phyloP scores from a whole-genome alignment of 53 echinoderm and acorn worm species.

The Arbacia lixula region DNA sequence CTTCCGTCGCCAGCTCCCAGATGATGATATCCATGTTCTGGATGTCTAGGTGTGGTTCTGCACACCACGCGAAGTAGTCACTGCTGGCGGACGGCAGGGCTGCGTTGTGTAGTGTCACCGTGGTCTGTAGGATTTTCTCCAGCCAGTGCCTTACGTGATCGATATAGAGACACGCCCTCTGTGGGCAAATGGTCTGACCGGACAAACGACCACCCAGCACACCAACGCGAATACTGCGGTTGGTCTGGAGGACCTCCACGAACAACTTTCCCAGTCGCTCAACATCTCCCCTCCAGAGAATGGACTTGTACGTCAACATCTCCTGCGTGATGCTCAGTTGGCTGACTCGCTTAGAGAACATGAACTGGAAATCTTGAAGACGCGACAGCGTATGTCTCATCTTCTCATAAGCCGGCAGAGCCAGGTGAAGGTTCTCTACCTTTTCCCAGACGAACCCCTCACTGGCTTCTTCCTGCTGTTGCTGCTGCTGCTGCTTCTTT shows the following conservation, averaged over 20 bases:
- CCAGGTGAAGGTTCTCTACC: constrained; percentile 69
- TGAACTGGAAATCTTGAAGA: constrained; percentile 68
- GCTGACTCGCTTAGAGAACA: constrained; percentile 45
- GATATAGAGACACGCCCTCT: constrained; percentile 62
- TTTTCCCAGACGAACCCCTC: constrained; percentile 69
- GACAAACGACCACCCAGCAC: constrained; percentile 69
- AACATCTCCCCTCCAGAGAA: constrained; percentile 65
- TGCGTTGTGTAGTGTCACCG: constrained; percentile 75
- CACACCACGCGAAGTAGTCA: constrained; percentile 81
- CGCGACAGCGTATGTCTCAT: constrained; percentile 68
- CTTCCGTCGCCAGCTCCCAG: constrained; percentile 76
- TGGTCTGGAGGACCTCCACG: constrained; percentile 75
- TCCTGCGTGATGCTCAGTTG: constrained; percentile 61
- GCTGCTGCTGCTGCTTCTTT: neutral
- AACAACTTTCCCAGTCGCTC: constrained; percentile 51
- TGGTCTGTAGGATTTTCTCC: constrained; percentile 56
- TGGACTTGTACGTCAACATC: constrained; percentile 77
- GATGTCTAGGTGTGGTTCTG: constrained; percentile 73
- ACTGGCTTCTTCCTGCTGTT: neutral
- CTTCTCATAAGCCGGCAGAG: constrained; percentile 76
- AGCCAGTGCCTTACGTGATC: constrained; percentile 74
- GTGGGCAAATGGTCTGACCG: constrained; percentile 49
- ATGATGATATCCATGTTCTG: constrained; percentile 78
- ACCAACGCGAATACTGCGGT: constrained; percentile 72
- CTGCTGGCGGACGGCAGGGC: constrained; percentile 67